Evolutionary conservation across 2,888 invertebrate genomes (phyloP).

Genomic region (Vandiemenella viatica): DNA sequence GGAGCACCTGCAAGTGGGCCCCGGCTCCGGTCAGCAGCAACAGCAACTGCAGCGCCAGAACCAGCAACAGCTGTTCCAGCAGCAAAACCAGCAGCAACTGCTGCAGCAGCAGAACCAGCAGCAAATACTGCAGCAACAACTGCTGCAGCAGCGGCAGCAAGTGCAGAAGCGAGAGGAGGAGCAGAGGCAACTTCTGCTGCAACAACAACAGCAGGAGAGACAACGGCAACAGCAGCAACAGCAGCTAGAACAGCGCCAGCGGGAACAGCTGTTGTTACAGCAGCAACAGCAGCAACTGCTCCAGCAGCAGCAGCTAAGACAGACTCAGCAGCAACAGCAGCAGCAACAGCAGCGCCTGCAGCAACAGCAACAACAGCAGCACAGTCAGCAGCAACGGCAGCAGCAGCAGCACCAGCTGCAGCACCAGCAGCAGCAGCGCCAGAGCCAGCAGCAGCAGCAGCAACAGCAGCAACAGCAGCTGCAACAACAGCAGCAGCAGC

Average conservation of each 20-base stretch:
- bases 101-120: conserved; percentile 22
- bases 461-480: conserved; percentile 20
- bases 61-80: conserved; percentile 10
- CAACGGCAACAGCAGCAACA: conserved; percentile 25
- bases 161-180: conserved; percentile 7
- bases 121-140: conserved; percentile 21
- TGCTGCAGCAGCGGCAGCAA: conserved; percentile 10
- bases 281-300: conserved; percentile 30
- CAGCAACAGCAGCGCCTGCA: conserved; percentile 9
- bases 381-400: conserved; percentile 14
- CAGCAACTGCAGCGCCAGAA: conserved; percentile 16
- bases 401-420: conserved; percentile 17
- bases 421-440: conserved; percentile 14
- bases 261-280: conserved; percentile 20
- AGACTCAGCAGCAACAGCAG: conserved; percentile 9
- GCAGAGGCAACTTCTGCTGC: conserved; percentile 12
- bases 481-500: conserved; percentile 20
- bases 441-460: conserved; percentile 3
- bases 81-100: conserved; percentile 19
- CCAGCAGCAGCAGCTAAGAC: conserved; percentile 26
- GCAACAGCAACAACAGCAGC: conserved; percentile 14
- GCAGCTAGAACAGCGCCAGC: conserved; percentile 23
- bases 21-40: conserved; percentile 8
- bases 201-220: conserved; percentile 22
- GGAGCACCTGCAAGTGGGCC: conserved; percentile 10